Base-by-base conservation (phyloP, 2,113 vertebrate genomes). In the Neopipo cinnamomea region DNA sequence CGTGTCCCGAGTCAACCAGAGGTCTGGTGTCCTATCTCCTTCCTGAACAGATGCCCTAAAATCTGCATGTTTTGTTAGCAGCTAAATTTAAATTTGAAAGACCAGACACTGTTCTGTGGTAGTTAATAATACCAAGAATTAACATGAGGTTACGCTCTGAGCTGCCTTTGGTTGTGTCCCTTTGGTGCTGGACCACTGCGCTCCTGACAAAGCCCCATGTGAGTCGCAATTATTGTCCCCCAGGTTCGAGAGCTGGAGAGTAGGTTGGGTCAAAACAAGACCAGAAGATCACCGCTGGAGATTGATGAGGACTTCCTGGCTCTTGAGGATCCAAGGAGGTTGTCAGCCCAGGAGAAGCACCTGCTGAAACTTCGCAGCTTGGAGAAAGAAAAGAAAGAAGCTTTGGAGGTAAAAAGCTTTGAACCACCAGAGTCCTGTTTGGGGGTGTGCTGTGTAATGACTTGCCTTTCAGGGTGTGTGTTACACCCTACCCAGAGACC, bases 231-330 rank as follows among this genome's bases (percentile, higher is more conserved):
- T 62, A 1, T 79, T 92, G 42, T 31, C 63, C 86, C 41, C 46
- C 67, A 99, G 99, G 97, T 99, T 30, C 98, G 98, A 53, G 99
- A 99, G 39, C 98, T 99, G 41, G 99, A 99, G 97, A 98, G 96
- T 88, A 99, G 99, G 80, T 28, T 99, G 94, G 96, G 94, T 37
- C 98, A 97, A 35, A 91, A 85, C 11, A 98, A 70, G 88, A 98
- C 93, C 74, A 97, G 94, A 76, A 14, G 52, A 7, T 97, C 97
- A 11, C 73, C 96, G 28, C 82, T 80, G 17, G 93, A 95, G 37
- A 21, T 53, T 19, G 95, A 98, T 24, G 98, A 98, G 8, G 97
- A 98, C 50, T 70, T 96, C 35, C 46, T 97, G 31, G 59, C 89
- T 8, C 37, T 81, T 15, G 59, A 94, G 31, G 91, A 96, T 49